These are phyloP conservation scores for Eospalax fontanierii DNA, from an alignment of 2,797 vertebrate genomes.

Conservation along the genomic window DNA sequence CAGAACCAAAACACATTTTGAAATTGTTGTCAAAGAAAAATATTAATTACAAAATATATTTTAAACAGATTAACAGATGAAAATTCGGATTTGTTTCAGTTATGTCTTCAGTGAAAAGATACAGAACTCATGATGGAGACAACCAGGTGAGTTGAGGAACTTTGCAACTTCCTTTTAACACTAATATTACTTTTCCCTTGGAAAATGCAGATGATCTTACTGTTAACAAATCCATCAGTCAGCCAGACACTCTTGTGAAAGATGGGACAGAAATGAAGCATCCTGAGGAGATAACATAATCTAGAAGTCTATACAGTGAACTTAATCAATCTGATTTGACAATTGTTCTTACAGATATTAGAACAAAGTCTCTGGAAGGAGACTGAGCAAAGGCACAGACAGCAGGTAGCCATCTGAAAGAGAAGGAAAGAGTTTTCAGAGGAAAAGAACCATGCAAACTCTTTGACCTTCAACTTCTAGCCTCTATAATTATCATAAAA, in stretches of 20 bases:
- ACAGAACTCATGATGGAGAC: not conserved
- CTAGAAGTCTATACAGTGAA: not conserved
- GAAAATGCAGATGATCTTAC: not conserved
- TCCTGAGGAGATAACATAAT: not conserved
- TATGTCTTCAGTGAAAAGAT: not conserved
- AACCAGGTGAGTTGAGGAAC: not conserved
- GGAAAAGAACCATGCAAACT: rapidly evolving
- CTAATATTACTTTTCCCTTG: not conserved
- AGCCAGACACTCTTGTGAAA: not conserved
- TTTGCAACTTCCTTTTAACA: not conserved
- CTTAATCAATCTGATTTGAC: not conserved
- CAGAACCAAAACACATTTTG: not conserved
- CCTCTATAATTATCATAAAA: not conserved
- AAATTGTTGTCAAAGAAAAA: not conserved
- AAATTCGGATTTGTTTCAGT: constrained; percentile 20
- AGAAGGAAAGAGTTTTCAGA: not conserved
- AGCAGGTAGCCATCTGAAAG: not conserved
- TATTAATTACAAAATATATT: constrained; percentile 42
- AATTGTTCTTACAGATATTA: not conserved
- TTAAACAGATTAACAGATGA: constrained; percentile 24
- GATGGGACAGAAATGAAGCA: not conserved
- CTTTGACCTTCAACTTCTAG: not conserved
- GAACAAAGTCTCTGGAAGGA: not conserved
- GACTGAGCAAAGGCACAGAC: not conserved
- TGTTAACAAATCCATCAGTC: constrained; percentile 9